Conservation (phyloP, 2,797 vertebrate genomes). For the Dendrocincla fuliginosa region DNA sequence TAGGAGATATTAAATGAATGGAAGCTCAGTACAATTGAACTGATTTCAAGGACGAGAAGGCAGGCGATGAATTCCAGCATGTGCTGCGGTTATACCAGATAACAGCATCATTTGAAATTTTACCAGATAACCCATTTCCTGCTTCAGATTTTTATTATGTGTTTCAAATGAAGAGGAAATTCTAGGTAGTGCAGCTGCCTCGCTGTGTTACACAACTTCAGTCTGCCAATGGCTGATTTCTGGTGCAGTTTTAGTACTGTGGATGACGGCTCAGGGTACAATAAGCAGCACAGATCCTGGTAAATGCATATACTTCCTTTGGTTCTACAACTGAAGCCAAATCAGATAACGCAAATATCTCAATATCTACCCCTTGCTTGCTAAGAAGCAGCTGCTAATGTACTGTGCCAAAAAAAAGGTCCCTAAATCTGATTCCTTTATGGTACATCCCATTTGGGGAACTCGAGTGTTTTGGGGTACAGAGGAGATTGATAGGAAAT, state of each 20-base stretch:
- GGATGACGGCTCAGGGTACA: neutral
- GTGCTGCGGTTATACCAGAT: neutral
- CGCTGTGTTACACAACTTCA: neutral
- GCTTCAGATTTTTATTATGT: constrained; percentile 12
- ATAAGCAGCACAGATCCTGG: neutral
- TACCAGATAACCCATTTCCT: constrained; percentile 49
- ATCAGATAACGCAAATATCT: neutral
- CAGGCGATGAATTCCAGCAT: neutral
- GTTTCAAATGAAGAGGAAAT: constrained; percentile 50
- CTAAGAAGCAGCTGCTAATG: neutral
- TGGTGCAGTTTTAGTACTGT: neutral
- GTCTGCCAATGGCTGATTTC: neutral
- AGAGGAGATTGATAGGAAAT: neutral
- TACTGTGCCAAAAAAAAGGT: neutral
- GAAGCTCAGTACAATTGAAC: neutral
- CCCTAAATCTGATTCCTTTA: neutral
- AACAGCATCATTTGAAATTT: constrained; percentile 18
- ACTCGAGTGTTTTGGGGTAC: neutral
- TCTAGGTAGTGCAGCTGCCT: constrained; percentile 28
- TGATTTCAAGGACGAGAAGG: constrained; percentile 5
- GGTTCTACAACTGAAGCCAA: neutral
- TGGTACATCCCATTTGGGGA: neutral
- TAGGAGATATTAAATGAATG: neutral
- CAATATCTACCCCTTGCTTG: neutral
- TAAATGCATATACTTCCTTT: neutral